Evolutionary conservation across 2,797 vertebrate species (phyloP).

Genomic region (Hypotaenidia philippensis): DNA sequence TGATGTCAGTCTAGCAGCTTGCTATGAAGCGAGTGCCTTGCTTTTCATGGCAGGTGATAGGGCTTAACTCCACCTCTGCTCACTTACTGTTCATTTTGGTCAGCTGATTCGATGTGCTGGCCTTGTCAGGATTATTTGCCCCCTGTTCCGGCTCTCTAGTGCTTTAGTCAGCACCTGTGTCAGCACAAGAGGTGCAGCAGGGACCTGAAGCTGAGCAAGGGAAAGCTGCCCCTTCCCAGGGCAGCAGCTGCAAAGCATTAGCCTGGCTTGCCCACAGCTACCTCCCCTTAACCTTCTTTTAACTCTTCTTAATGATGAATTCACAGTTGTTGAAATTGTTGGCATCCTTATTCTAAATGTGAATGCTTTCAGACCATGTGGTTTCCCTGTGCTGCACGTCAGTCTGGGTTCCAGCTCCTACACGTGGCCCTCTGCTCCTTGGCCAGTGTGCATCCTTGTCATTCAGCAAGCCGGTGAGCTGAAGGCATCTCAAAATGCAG

Average conservation of each 20-base stretch:
- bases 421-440: accelerated
- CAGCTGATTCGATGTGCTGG: not conserved
- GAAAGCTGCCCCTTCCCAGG: not conserved
- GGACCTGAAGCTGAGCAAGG: not conserved
- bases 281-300: not conserved
- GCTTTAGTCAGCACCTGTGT: not conserved
- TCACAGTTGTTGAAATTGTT: not conserved
- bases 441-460: not conserved
- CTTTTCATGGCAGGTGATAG: not conserved
- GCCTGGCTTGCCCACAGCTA: not conserved
- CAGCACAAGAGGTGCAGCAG: not conserved
- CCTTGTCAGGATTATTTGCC: not conserved
- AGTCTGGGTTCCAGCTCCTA: not conserved
- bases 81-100: not conserved
- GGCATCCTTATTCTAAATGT: not conserved
- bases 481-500: not conserved
- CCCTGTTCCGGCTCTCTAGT: not conserved
- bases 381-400: accelerated
- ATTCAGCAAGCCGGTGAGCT: not conserved
- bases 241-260: not conserved
- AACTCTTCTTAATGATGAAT: not conserved
- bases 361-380: not conserved
- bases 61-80: not conserved
- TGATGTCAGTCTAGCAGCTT: not conserved
- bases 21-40: not conserved